Evolutionary conservation across 2,797 vertebrate species (phyloP), one percentile per base, ranked within the genome.

Genomic region (Micropoecilia bifurca): DNA sequence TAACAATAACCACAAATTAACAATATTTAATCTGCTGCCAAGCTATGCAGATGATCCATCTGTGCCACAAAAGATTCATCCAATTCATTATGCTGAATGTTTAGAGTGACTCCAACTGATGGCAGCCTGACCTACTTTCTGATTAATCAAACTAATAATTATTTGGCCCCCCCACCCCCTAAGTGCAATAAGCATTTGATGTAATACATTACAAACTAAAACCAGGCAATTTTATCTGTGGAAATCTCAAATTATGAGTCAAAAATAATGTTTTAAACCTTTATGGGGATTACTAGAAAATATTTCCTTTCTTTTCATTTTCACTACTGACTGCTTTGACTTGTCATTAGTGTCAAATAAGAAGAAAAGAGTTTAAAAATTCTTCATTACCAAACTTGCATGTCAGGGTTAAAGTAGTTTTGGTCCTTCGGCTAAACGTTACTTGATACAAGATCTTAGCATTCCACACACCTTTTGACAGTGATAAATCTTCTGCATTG

Each of bases 401-500:
- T 55, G 28, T 20, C 9, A 57, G 43, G 10, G 30, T 68, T 10
- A 10, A 73, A 7, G n/a, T 45, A 4, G 50, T 48, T 89, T 83
- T 6, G 12, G 3, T 72, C 71, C 28, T 25, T 28, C 14, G 63
- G 55, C 66, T 45, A 50, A 39, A 53, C 76, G 25, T 39, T 20
- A 79, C 41, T 25, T 43, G 36, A n/a, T 43, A n/a, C 4, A 25
- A 43, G 39, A 43, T 43, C 20, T 68, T 80, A 48, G 80, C 81
- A 89, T 92, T 90, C 83, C 53, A 0, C 18, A 41, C 20, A 73
- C 41, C 41, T 73, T 74, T 80, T 45, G 68, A 83, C 39, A 80
- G 84, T 53, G 77, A 83, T 89, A 81, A 85, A 92, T 88, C 83
- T 48, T 5, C 47, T 80, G 46, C 55, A 2, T 28, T 78, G 6